These are phyloP conservation scores for Scaptomyza cyrtandrae DNA, from an alignment of 2,888 invertebrate genomes.

Conservation along the genomic window DNA sequence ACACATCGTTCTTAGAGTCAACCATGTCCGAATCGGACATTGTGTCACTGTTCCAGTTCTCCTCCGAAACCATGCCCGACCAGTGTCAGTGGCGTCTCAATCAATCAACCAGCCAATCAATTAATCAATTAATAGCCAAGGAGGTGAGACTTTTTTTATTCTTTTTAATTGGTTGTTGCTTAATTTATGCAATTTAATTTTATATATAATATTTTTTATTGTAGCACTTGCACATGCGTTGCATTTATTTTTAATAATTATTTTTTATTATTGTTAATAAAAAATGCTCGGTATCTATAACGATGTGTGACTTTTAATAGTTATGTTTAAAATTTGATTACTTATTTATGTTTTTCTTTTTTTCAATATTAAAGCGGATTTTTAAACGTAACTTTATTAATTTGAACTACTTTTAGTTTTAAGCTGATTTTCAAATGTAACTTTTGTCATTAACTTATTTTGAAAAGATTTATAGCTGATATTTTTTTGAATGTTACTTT, in stretches of 20 bases:
- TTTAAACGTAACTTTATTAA: background rate
- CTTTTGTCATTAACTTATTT: background rate
- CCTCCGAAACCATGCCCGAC: constrained; percentile 83
- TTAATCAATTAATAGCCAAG: background rate
- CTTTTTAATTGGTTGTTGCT: background rate
- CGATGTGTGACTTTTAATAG: background rate
- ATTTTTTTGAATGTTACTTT: background rate
- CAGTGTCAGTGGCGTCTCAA: background rate
- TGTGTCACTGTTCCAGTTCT: constrained; percentile 83
- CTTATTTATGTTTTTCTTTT: background rate
- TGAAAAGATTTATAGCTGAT: background rate
- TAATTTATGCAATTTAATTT: background rate
- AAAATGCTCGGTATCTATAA: background rate
- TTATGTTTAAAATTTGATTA: background rate
- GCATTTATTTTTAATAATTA: background rate
- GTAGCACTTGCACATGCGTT: background rate
- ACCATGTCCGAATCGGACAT: constrained; percentile 86
- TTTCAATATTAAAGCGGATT: background rate
- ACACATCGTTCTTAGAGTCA: constrained; percentile 86
- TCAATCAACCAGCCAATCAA: background rate
- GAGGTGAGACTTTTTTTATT: background rate
- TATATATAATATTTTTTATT: background rate
- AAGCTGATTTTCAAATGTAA: background rate
- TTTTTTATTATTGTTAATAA: background rate
- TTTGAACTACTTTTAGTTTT: background rate